A percentile compares a stretch with the other conserved stretches of the same genome.
These are phyloP conservation scores for Panthera tigris DNA, from an alignment of 2,113 vertebrate species.

Conservation along the genomic window DNA sequence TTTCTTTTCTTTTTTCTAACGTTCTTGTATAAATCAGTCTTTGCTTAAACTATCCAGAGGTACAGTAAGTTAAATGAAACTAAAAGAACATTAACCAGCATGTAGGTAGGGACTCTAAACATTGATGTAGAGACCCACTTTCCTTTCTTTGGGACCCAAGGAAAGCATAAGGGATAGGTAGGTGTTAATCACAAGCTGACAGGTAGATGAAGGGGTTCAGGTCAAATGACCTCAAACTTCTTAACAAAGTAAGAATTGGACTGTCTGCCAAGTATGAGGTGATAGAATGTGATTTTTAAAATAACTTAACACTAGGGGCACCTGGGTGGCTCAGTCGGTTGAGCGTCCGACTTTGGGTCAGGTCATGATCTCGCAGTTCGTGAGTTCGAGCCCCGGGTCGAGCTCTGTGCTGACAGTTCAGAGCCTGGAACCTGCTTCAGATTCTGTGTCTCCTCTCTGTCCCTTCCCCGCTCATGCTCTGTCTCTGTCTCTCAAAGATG, in stretches of 20 bases:
- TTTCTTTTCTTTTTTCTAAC: background rate
- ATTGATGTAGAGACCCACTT: background rate
- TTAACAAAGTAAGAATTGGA: background rate
- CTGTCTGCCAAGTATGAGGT: background rate
- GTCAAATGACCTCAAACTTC: background rate
- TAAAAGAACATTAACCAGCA: background rate
- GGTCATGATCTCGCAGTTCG: too few species aligned
- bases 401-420: too few species aligned
- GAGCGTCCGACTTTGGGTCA: too few species aligned
- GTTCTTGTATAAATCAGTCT: background rate
- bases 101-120: background rate
- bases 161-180: background rate
- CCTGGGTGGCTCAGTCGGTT: too few species aligned
- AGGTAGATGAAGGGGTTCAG: background rate
- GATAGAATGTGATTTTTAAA: background rate
- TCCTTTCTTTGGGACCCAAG: background rate
- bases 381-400: too few species aligned
- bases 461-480: too few species aligned
- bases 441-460: too few species aligned
- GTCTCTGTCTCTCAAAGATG: too few species aligned
- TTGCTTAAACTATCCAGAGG: background rate
- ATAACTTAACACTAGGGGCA: background rate
- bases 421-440: too few species aligned
- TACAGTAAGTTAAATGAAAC: slow-evolving; percentile 1
- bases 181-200: background rate